Evolutionary conservation across 2,888 invertebrate species (phyloP).

Genomic region (Patella ulyssiponensis): DNA sequence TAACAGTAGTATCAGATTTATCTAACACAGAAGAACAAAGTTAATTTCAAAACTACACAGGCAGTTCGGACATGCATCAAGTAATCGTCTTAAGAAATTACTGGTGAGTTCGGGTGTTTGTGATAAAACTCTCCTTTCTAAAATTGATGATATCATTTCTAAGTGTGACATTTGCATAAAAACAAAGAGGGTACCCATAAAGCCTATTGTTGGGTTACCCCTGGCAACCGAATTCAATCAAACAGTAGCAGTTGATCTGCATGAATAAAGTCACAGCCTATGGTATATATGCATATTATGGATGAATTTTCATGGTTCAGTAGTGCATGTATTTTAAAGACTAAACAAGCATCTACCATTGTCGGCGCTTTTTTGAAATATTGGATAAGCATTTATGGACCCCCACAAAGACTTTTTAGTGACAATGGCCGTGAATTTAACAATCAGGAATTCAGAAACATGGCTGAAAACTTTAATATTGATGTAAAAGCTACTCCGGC

Average conservation of each 20-base stretch:
- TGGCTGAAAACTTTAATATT: constrained; percentile 31
- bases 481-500: constrained; percentile 26
- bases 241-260: no score
- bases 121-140: neutral
- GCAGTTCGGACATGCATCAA: neutral
- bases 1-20: neutral
- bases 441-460: constrained; percentile 25
- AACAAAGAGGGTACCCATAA: constrained; percentile 5
- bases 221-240: constrained; percentile 20
- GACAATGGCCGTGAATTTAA: constrained; percentile 35
- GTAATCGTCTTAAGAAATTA: neutral
- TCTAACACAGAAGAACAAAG: neutral
- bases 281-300: constrained; percentile 20
- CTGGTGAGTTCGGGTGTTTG: neutral
- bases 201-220: constrained; percentile 22
- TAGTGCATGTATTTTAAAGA: constrained; percentile 14
- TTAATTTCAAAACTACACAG: neutral
- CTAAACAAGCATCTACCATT: constrained; percentile 15
- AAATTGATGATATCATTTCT: no score
- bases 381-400: constrained; percentile 14
- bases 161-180: no score
- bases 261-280: no score
- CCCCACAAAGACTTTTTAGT: constrained; percentile 12
- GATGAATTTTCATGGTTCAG: constrained; percentile 14
- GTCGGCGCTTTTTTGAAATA: constrained; percentile 18